Conservation (phyloP, 2,113 vertebrate species). For the Bettongia penicillata region DNA sequence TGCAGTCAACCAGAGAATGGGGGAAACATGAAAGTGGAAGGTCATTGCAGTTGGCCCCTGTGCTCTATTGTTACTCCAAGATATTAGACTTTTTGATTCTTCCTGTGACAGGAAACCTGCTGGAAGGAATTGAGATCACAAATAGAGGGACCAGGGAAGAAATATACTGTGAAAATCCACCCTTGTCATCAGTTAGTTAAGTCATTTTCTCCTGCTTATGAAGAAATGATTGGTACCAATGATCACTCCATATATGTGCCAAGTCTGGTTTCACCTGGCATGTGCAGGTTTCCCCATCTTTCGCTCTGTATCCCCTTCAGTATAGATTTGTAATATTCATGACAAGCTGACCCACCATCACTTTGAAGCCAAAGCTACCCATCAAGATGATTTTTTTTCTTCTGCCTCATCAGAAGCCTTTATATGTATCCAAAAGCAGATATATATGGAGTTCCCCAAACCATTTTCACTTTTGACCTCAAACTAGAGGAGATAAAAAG, state of each 20-base stretch:
- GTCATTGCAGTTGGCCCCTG: not conserved
- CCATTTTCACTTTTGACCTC: conserved; percentile 11
- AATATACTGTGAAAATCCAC: not conserved
- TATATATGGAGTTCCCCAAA: conserved; percentile 10
- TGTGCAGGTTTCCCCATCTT: not conserved
- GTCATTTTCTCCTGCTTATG: not conserved
- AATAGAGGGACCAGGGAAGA: not conserved
- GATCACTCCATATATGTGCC: not conserved
- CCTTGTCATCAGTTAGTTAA: conserved; percentile 9
- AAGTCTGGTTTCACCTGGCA: rapidly evolving
- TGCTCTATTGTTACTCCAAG: not conserved
- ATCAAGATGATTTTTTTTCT: not conserved
- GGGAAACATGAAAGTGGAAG: conserved; percentile 24
- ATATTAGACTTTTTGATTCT: not conserved
- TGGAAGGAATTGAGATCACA: conserved; percentile 32
- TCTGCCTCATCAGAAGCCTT: not conserved
- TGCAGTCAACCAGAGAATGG: conserved; percentile 14
- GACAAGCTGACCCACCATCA: not conserved
- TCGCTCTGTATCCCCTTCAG: not conserved
- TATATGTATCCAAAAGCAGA: not conserved
- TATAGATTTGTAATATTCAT: not conserved
- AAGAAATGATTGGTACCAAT: conserved; percentile 14
- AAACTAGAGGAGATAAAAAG: conserved; percentile 45
- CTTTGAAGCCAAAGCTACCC: conserved; percentile 8
- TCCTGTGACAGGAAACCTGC: conserved; percentile 33